These are phyloP conservation scores for Phenganax marumi DNA, from an alignment of 92 coral and sea anemone genomes.

Conservation along the genomic window DNA sequence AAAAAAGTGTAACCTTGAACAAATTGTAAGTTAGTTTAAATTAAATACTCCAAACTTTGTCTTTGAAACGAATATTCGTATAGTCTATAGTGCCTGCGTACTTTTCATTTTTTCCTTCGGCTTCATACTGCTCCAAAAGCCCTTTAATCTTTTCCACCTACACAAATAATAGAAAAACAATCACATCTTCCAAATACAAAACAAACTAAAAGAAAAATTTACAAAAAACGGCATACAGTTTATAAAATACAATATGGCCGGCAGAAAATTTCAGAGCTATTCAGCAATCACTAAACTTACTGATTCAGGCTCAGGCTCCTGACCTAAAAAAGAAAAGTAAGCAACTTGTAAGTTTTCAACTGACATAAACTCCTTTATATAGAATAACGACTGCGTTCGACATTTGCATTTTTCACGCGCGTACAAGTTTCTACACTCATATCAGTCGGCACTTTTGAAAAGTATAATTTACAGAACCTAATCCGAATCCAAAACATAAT, in stretches of 20 bases:
- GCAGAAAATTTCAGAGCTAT: background rate
- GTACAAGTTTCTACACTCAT: too few species aligned
- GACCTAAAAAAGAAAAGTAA: conserved; percentile 2
- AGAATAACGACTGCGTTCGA: too few species aligned
- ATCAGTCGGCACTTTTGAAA: background rate
- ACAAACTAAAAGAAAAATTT: too few species aligned
- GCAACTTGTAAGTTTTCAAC: too few species aligned
- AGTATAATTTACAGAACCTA: background rate
- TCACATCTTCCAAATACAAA: too few species aligned
- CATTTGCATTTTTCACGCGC: too few species aligned
- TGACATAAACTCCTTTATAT: too few species aligned
- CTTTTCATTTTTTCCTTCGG: conserved; percentile 28
- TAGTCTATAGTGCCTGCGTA: background rate
- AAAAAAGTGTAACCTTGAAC: background rate
- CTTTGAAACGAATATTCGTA: background rate
- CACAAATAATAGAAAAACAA: background rate
- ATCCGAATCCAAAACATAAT: too few species aligned
- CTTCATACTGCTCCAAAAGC: conserved; percentile 15
- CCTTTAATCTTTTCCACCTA: conserved; percentile 49
- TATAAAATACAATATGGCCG: background rate
- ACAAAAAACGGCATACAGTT: too few species aligned
- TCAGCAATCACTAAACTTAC: background rate
- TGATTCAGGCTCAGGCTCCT: conserved; percentile 24
- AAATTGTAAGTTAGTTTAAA: background rate
- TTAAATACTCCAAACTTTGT: background rate